A percentile compares a stretch with the other conserved stretches of the same genome.
phyloP scores from a whole-genome alignment of 2,888 invertebrate genomes.

The Nomada fabriciana region DNA sequence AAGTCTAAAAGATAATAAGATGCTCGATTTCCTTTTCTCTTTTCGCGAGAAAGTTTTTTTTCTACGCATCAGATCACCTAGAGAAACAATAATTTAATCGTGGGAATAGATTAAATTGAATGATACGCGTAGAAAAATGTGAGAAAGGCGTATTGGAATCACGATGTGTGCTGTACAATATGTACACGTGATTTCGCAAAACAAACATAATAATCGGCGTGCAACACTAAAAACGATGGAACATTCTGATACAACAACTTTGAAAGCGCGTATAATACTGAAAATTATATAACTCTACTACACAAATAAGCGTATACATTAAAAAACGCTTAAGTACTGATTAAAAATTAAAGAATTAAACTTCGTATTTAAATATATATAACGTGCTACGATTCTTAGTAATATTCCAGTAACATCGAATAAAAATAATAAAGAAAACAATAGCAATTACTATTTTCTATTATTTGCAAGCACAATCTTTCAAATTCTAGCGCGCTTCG shows the following conservation, averaged over 20 bases:
- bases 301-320: neutral
- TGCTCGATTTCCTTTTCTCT: constrained; percentile 54
- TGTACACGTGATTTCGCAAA: neutral
- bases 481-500: too few species aligned
- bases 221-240: constrained; percentile 1
- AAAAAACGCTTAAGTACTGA: neutral
- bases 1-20: constrained; percentile 48
- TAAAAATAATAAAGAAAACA: neutral
- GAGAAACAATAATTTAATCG: constrained; percentile 33
- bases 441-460: too few species aligned
- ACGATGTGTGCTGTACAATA: neutral
- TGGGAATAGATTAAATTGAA: constrained; percentile 41
- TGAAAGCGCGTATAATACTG: neutral
- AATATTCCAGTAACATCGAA: too few species aligned
- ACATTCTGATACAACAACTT: neutral
- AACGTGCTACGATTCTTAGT: too few species aligned
- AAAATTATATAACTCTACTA: neutral
- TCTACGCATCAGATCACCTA: constrained; percentile 24
- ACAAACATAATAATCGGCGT: neutral
- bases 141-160: constrained; percentile 13
- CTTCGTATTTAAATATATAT: too few species aligned
- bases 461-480: too few species aligned
- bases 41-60: constrained; percentile 54
- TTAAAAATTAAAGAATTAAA: too few species aligned
- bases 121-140: constrained; percentile 28